These are phyloP conservation scores for Hylaea fasciaria DNA, from an alignment of 2,888 invertebrate genomes.

Conservation along the genomic window DNA sequence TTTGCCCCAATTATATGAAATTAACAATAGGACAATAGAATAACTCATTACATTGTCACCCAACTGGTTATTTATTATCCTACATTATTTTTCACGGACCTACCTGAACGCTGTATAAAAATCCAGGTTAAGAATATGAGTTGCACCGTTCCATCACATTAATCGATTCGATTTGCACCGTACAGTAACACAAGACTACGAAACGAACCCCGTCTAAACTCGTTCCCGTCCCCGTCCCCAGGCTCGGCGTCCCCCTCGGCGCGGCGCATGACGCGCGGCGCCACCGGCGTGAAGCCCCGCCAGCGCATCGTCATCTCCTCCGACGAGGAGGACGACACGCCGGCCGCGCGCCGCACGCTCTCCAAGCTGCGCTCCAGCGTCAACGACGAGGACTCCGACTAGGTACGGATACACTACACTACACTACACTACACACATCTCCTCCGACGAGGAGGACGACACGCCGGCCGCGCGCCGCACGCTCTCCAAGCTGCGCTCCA, in stretches of 20 bases:
- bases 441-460: constrained; percentile 83
- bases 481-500: constrained; percentile 77
- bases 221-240: too few species aligned
- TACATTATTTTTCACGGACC: too few species aligned
- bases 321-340: constrained; percentile 83
- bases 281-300: constrained; percentile 80
- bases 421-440: constrained; percentile 59
- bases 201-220: too few species aligned
- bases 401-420: constrained; percentile 45
- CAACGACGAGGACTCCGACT: constrained; percentile 74
- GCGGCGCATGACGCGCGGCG: constrained; percentile 81
- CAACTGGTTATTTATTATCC: too few species aligned
- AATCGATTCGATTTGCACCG: too few species aligned
- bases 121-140: too few species aligned
- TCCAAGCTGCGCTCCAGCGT: constrained; percentile 77
- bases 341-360: constrained; percentile 75
- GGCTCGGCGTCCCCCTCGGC: constrained; percentile 45
- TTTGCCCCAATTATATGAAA: too few species aligned
- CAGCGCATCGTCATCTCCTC: constrained; percentile 83
- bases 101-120: too few species aligned
- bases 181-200: too few species aligned
- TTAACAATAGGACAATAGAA: too few species aligned
- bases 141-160: too few species aligned
- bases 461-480: constrained; percentile 78
- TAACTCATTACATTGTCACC: too few species aligned